These are phyloP conservation scores for Triplophysa rosa DNA, from an alignment of 2,113 vertebrate species.

Conservation along the genomic window DNA sequence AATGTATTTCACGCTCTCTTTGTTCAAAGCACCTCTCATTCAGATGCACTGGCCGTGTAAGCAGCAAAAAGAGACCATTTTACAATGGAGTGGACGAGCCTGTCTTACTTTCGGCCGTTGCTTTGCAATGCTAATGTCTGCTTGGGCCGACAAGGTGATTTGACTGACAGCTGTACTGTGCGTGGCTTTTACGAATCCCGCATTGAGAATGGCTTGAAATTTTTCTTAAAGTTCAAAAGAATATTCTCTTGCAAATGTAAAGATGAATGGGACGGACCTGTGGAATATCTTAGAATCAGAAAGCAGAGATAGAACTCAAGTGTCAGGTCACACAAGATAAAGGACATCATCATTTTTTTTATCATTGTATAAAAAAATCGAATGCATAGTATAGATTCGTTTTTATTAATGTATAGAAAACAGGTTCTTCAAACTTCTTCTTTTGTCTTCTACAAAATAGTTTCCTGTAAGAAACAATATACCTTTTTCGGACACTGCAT, in stretches of 20 bases:
- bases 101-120: constrained; percentile 33
- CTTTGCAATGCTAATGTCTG: constrained; percentile 70
- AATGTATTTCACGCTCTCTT: constrained; percentile 47
- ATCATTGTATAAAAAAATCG: too few species aligned
- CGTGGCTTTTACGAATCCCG: constrained; percentile 30
- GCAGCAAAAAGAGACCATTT: constrained; percentile 47
- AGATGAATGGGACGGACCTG: constrained; percentile 26
- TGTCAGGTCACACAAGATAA: constrained; percentile 25
- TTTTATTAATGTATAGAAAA: too few species aligned
- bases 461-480: not conserved
- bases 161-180: constrained; percentile 42
- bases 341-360: too few species aligned
- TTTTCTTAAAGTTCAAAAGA: constrained; percentile 48
- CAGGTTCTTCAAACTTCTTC: too few species aligned
- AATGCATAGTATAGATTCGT: too few species aligned
- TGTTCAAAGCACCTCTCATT: constrained; percentile 57
- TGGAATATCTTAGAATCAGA: constrained; percentile 26
- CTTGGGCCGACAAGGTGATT: constrained; percentile 61
- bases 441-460: too few species aligned
- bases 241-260: constrained; percentile 19
- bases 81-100: constrained; percentile 64
- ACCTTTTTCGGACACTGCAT: not conserved
- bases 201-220: constrained; percentile 58
- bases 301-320: not conserved
- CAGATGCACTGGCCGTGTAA: constrained; percentile 44